These are phyloP conservation scores for Bagarius yarrelli DNA, from an alignment of 2,113 vertebrate species.

Conservation along the genomic window DNA sequence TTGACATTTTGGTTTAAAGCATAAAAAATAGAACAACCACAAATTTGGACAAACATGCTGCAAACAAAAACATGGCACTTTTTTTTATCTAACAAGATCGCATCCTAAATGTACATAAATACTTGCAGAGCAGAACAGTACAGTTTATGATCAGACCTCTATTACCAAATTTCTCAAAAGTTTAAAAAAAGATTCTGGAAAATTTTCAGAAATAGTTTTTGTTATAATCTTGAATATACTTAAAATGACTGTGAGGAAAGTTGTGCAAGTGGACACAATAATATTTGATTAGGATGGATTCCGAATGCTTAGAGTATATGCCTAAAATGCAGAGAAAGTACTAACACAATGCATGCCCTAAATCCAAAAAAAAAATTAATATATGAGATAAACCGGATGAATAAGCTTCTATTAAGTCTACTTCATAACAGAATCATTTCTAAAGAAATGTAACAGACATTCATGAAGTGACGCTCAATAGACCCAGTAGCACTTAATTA, in stretches of 20 bases:
- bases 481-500: constrained; percentile 42
- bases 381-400: constrained; percentile 35
- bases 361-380: constrained; percentile 42
- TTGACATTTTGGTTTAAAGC: neutral
- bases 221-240: constrained; percentile 34
- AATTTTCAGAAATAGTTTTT: constrained; percentile 32
- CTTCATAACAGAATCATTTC: constrained; percentile 39
- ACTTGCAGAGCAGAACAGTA: neutral
- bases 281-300: constrained; percentile 49
- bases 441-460: constrained; percentile 41
- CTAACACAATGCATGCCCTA: constrained; percentile 44
- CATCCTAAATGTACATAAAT: neutral
- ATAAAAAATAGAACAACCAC: neutral
- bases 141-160: neutral
- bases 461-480: constrained; percentile 33
- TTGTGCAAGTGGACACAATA: constrained; percentile 38
- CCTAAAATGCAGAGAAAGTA: constrained; percentile 40
- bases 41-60: neutral
- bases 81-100: neutral
- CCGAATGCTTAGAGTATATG: constrained; percentile 38
- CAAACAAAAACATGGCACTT: neutral
- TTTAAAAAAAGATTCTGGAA: constrained; percentile 18
- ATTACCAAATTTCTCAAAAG: constrained; percentile 3
- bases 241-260: constrained; percentile 26
- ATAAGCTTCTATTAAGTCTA: constrained; percentile 40